Conservation (phyloP, 1,140 invertebrate species). For the Phenacoccus solenopsis region DNA sequence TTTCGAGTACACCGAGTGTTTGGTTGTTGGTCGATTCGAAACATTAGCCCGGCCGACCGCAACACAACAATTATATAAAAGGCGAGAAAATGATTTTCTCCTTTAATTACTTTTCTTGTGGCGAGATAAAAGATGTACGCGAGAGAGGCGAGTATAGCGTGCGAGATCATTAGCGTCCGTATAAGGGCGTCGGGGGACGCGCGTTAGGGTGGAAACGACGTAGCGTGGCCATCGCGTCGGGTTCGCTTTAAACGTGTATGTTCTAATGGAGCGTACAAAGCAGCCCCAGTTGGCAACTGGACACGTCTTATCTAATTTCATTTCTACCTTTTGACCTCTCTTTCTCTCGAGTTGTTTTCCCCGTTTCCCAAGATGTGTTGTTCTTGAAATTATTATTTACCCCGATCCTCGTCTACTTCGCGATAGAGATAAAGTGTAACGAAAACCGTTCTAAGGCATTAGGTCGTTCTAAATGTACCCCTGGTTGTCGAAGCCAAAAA, state of each 20-base stretch:
- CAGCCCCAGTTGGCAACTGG: background rate
- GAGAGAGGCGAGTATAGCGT: background rate
- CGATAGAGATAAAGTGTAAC: too few species aligned
- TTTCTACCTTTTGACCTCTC: background rate
- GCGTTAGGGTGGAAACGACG: background rate
- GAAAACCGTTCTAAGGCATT: too few species aligned
- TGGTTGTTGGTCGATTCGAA: background rate
- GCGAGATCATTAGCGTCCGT: conserved; percentile 1
- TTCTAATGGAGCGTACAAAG: conserved; percentile 6
- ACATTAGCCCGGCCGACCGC: background rate
- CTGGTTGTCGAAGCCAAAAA: too few species aligned
- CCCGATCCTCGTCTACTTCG: too few species aligned
- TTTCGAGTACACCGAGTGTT: too few species aligned
- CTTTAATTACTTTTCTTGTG: conserved; percentile 5
- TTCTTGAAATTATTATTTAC: too few species aligned
- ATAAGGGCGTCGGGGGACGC: background rate
- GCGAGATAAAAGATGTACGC: background rate
- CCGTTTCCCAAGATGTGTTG: background rate
- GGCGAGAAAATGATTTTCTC: conserved; percentile 6
- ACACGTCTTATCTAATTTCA: conserved; percentile 11
- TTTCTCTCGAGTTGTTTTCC: background rate
- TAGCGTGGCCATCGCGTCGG: background rate
- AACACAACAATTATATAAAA: background rate
- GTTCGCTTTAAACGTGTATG: background rate
- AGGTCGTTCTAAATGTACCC: too few species aligned